Conservation (phyloP, 2,113 vertebrate species). For the Hippocampus guttulatus region DNA sequence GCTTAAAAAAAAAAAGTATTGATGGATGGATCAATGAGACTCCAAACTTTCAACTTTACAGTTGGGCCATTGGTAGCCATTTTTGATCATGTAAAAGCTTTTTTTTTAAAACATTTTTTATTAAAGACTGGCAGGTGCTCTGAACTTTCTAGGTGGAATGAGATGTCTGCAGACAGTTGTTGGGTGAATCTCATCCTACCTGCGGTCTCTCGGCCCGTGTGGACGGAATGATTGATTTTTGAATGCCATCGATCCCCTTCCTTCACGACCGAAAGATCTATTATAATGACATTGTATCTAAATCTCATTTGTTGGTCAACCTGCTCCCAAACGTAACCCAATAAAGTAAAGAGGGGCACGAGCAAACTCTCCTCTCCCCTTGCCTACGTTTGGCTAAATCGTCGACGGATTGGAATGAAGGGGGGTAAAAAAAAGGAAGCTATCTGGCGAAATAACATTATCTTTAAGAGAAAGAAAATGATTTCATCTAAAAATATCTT, state of each 20-base stretch:
- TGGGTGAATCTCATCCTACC: slow-evolving; percentile 35
- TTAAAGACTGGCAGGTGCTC: background rate
- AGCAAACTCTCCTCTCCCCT: slow-evolving; percentile 22
- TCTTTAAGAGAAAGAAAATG: slow-evolving; percentile 44
- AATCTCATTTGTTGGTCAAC: slow-evolving; percentile 65
- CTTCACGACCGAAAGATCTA: slow-evolving; percentile 54
- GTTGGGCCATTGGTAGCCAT: background rate
- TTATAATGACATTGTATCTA: slow-evolving; percentile 66
- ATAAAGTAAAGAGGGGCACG: slow-evolving; percentile 55
- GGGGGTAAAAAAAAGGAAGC: slow-evolving; percentile 31
- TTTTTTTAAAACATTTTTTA: background rate
- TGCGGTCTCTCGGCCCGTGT: slow-evolving; percentile 18
- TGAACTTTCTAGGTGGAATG: background rate
- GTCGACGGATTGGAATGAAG: slow-evolving; percentile 49
- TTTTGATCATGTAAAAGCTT: background rate
- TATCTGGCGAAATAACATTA: slow-evolving; percentile 57
- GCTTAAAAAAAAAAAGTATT: background rate
- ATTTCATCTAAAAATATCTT: slow-evolving; percentile 48
- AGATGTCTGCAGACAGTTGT: background rate
- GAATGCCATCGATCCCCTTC: slow-evolving; percentile 58
- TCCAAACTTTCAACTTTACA: background rate
- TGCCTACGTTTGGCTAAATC: slow-evolving; percentile 41
- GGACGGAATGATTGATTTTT: slow-evolving; percentile 57
- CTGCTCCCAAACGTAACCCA: slow-evolving; percentile 63
- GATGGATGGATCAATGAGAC: no score